Percentiles rank a stretch among this genome's conserved stretches.
Evolutionary conservation across 2,888 invertebrate species (phyloP).

Genomic region (Laothoe populi): DNA sequence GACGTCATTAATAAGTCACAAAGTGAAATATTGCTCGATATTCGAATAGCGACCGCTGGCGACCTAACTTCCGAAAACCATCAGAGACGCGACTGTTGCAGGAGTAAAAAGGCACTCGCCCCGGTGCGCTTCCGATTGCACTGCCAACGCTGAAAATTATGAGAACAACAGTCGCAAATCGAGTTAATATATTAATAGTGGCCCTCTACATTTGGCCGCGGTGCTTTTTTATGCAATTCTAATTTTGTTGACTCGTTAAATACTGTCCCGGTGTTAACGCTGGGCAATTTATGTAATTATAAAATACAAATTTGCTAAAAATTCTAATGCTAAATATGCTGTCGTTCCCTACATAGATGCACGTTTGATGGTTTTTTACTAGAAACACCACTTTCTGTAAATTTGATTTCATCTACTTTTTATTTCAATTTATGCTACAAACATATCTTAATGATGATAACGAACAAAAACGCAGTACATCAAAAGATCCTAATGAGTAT

Average conservation of each 20-base stretch:
- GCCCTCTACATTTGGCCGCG: slow-evolving; percentile 10
- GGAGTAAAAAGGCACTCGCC: slow-evolving; percentile 79
- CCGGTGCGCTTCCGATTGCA: slow-evolving; percentile 80
- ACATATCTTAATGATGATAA: not conserved
- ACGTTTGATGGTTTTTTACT: not conserved
- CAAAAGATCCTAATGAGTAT: slow-evolving; percentile 66
- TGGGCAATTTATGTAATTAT: slow-evolving; percentile 18
- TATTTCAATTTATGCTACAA: not conserved
- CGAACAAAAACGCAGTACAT: slow-evolving; percentile 22
- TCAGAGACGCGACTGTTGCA: slow-evolving; percentile 62
- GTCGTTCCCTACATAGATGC: too few relatives aligned
- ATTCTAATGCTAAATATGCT: not conserved
- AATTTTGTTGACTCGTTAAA: slow-evolving; percentile 21
- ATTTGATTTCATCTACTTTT: not conserved
- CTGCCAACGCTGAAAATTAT: slow-evolving; percentile 81
- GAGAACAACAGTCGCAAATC: slow-evolving; percentile 57
- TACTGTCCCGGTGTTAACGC: slow-evolving; percentile 2
- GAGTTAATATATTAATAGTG: slow-evolving; percentile 66
- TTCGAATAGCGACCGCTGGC: slow-evolving; percentile 65
- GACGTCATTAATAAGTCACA: slow-evolving; percentile 68
- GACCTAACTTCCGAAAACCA: slow-evolving; percentile 81
- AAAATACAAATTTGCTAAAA: not conserved
- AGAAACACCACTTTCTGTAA: not conserved
- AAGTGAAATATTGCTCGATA: slow-evolving; percentile 74
- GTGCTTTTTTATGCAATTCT: slow-evolving; percentile 13